These are phyloP conservation scores for Ptilodon capucinus DNA, from an alignment of 2,888 invertebrate species.

Conservation along the genomic window DNA sequence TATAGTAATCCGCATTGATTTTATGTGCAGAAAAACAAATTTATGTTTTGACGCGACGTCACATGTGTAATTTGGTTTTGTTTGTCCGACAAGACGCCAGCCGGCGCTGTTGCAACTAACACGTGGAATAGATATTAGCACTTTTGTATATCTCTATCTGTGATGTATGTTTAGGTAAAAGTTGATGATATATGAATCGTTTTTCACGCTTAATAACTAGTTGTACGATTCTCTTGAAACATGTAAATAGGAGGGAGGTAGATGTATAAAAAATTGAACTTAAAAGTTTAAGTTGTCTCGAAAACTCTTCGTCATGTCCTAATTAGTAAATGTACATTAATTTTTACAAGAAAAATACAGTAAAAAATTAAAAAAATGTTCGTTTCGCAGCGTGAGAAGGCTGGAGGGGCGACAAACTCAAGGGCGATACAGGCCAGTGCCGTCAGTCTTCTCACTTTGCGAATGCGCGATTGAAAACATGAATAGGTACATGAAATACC, in stretches of 20 bases:
- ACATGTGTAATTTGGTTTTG: slow-evolving; percentile 44
- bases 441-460: slow-evolving; percentile 14
- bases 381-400: slow-evolving; percentile 23
- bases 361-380: slow-evolving; percentile 18
- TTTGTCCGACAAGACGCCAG: slow-evolving; percentile 15
- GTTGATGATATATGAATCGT: slow-evolving; percentile 71
- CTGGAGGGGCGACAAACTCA: not conserved
- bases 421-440: not conserved
- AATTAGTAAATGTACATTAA: slow-evolving; percentile 30
- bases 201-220: slow-evolving; percentile 59
- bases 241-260: slow-evolving; percentile 57
- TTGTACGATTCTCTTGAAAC: slow-evolving; percentile 58
- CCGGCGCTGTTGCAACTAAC: slow-evolving; percentile 17
- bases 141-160: slow-evolving; percentile 76
- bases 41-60: slow-evolving; percentile 61
- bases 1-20: slow-evolving; percentile 47
- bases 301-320: slow-evolving; percentile 22
- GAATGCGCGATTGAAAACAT: slow-evolving; percentile 12
- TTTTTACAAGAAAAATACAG: slow-evolving; percentile 20
- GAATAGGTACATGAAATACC: too few relatives aligned
- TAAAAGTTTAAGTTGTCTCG: slow-evolving; percentile 48
- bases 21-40: slow-evolving; percentile 64
- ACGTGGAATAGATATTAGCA: slow-evolving; percentile 40
- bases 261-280: slow-evolving; percentile 44
- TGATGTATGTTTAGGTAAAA: slow-evolving; percentile 82